A percentile compares a stretch with the other conserved stretches of the same genome.
Conservation (phyloP, 2,797 vertebrate genomes). For the Anabacerthia variegaticeps region DNA sequence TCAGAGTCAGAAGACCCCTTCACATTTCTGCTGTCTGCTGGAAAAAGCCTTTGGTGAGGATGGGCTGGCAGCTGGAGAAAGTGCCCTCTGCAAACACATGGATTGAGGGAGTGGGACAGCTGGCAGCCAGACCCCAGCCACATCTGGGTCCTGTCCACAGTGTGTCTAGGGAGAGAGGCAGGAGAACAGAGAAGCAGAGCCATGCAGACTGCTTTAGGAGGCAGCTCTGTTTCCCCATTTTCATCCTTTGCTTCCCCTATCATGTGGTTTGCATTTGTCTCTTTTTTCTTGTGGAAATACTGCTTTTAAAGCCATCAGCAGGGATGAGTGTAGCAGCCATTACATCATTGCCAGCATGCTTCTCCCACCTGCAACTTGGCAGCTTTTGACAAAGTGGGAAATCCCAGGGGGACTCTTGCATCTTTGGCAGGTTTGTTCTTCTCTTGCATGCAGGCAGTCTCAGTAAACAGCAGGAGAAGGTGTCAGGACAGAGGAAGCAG, state of each 20-base stretch:
- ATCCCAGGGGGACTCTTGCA: not conserved
- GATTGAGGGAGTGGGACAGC: not conserved
- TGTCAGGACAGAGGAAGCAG: not conserved
- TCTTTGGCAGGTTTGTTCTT: constrained; percentile 8
- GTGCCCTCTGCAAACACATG: not conserved
- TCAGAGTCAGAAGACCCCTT: not conserved
- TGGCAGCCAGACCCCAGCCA: fast-evolving
- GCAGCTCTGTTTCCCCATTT: not conserved
- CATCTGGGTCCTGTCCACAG: fast-evolving
- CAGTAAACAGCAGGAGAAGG: not conserved
- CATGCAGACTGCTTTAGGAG: not conserved
- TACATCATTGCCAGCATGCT: not conserved
- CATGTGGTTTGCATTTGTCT: not conserved
- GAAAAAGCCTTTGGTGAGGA: not conserved
- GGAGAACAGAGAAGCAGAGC: not conserved
- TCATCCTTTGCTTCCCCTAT: not conserved
- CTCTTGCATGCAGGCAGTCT: not conserved
- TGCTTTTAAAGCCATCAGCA: not conserved
- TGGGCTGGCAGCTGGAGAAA: not conserved
- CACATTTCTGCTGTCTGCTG: not conserved
- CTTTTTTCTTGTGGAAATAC: not conserved
- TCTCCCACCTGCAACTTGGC: not conserved
- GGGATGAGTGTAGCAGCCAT: fast-evolving
- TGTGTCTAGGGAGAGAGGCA: not conserved
- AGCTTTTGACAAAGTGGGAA: constrained; percentile 29